Base-by-base conservation (phyloP, 2,888 invertebrate genomes). In the Dicycla oo region DNA sequence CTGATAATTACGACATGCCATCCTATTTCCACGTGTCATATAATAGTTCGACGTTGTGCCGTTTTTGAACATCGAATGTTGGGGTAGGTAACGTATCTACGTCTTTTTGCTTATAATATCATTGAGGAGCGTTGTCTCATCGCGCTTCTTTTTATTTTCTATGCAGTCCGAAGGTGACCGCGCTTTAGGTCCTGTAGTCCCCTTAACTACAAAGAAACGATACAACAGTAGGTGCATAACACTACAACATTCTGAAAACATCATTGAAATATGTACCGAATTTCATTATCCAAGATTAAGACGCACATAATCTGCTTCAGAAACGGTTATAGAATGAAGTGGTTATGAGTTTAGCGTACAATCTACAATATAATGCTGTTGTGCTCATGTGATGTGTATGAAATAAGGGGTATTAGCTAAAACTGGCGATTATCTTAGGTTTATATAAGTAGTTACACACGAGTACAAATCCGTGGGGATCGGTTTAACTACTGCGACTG, bases 401-500 rank as follows among this genome's bases (percentile, higher is more conserved):
- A 71, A 83, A 77, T 81, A 65, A 58, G 64, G 47, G 57, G 45
- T 74, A 79, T 72, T 76, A 76, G 57, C 64, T 73, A 66, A 75
- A 69, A 85, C 78, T 73, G 26, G 38, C 54, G 69, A 83, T 85
- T 73, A 83, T 74, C 61, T 63, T 49, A n/a, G 45, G 69, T 69
- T 73, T 67, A 63, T 51, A 66, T 66, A n/a, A n/a, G n/a, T n/a
- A 76, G 70, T 75, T 83, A 68, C 74, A 49, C 67, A 73, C 53
- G 61, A 61, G 56, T 56, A 65, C 54, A 65, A 74, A 74, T 69
- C 69, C 47, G 40, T 62, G 51, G 20, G 5, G 56, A 65, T 68
- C 2, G 43, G 53, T 71, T 69, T 49, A n/a, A 72, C 79, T 26
- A 75, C 79, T 18, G n/a, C 13, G 34, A 79, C 26, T 85, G 8